Conservation (phyloP, 2,797 vertebrate species). For the Lithobates pipiens region DNA sequence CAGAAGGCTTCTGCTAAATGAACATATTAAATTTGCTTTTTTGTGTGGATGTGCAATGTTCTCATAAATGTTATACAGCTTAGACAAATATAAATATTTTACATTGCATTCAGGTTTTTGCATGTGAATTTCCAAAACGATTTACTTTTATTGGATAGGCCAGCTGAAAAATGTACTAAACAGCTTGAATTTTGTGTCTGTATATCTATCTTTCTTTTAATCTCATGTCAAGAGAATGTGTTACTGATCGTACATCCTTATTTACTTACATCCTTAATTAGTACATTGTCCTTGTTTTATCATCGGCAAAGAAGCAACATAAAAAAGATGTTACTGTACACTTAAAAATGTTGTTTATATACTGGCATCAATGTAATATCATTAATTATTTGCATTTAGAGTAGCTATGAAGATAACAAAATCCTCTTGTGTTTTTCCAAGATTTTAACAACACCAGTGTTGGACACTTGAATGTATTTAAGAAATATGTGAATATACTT, state of each 20-base stretch:
- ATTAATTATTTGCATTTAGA: background rate
- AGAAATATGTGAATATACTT: too few relatives aligned
- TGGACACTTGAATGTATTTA: background rate
- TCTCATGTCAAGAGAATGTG: conserved; percentile 19
- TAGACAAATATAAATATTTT: conserved; percentile 53
- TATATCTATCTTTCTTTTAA: conserved; percentile 31
- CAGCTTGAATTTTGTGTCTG: conserved; percentile 19
- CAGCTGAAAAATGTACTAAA: conserved; percentile 42
- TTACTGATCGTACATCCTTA: conserved; percentile 1
- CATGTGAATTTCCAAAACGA: conserved; percentile 3
- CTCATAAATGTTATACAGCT: conserved; percentile 48
- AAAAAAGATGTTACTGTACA: background rate
- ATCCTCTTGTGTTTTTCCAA: conserved; percentile 25
- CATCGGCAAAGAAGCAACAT: background rate
- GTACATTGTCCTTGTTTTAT: conserved; percentile 11
- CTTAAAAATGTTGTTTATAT: background rate
- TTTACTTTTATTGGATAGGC: conserved; percentile 36
- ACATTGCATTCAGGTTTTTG: conserved; percentile 33
- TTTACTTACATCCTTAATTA: conserved; percentile 14
- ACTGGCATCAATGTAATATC: background rate
- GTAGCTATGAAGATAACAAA: background rate
- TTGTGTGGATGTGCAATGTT: conserved; percentile 11
- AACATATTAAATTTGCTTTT: conserved; percentile 31
- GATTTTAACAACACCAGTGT: background rate
- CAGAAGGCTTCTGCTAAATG: conserved; percentile 17